Evolutionary conservation across 2,797 vertebrate genomes (phyloP).

Genomic region (Dicrostonyx torquatus): DNA sequence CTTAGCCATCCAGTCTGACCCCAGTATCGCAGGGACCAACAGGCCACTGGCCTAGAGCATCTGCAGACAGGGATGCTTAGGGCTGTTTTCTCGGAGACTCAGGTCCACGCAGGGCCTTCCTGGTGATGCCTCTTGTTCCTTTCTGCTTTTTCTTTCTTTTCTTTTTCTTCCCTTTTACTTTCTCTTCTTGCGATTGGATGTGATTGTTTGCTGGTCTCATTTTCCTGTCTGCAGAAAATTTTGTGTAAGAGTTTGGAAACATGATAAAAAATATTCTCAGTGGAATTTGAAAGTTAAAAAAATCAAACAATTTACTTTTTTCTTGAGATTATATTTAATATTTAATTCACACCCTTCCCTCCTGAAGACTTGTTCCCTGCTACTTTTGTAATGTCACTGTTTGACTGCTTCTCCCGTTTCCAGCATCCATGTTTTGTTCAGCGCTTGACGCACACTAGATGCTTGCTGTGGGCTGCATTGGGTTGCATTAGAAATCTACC

Average conservation of each 20-base stretch:
- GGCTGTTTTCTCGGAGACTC: neutral
- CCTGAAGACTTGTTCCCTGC: neutral
- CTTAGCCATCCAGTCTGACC: neutral
- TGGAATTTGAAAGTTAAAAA: neutral
- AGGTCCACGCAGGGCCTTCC: neutral
- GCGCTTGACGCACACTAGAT: neutral
- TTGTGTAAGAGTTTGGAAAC: neutral
- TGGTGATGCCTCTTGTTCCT: neutral
- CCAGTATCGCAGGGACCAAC: too few species aligned
- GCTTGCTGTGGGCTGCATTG: neutral
- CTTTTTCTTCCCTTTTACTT: neutral
- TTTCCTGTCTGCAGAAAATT: neutral
- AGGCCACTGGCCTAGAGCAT: neutral
- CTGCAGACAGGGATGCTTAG: neutral
- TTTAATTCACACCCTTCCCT: neutral
- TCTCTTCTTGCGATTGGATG: neutral
- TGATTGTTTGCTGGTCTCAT: neutral
- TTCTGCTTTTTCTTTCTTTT: neutral
- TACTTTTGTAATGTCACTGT: neutral
- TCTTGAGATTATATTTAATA: neutral
- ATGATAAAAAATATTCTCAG: neutral
- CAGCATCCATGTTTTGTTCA: neutral
- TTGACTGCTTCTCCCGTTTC: neutral
- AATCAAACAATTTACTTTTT: conserved; percentile 1
- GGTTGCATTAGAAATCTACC: neutral